Percentiles rank a stretch among this genome's conserved stretches.
phyloP scores from a whole-genome alignment of 2,113 vertebrate species.

The Hypanus sabinus region DNA sequence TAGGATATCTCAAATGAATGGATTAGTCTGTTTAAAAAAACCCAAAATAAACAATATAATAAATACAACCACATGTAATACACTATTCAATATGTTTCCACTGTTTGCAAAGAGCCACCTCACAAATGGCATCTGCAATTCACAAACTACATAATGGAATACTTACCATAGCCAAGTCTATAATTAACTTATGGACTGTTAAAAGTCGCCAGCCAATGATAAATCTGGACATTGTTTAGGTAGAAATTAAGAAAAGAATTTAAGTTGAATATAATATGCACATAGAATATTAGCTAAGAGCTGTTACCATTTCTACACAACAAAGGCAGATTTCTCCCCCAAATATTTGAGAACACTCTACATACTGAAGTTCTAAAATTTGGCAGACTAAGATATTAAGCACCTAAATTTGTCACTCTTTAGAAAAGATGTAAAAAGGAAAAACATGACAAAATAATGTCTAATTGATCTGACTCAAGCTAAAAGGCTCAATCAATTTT shows the following conservation, averaged over 20 bases:
- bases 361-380: too few relatives aligned
- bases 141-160: conserved; percentile 37
- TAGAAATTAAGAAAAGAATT: conserved; percentile 39
- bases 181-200: conserved; percentile 71
- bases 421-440: too few relatives aligned
- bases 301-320: conserved; percentile 34
- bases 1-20: neutral
- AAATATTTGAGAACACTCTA: too few relatives aligned
- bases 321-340: neutral
- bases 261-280: conserved; percentile 41
- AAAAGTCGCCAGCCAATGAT: conserved; percentile 71
- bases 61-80: neutral
- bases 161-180: conserved; percentile 83
- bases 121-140: neutral
- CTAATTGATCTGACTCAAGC: neutral
- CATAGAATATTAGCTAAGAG: neutral
- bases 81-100: too few relatives aligned
- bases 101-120: neutral
- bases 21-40: neutral
- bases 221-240: conserved; percentile 55
- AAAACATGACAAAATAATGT: too few relatives aligned
- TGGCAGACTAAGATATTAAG: too few relatives aligned
- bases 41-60: neutral
- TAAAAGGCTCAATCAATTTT: neutral
- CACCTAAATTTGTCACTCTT: too few relatives aligned